Conservation (phyloP, 1,140 invertebrate genomes). For the Asbolus verrucosus region DNA sequence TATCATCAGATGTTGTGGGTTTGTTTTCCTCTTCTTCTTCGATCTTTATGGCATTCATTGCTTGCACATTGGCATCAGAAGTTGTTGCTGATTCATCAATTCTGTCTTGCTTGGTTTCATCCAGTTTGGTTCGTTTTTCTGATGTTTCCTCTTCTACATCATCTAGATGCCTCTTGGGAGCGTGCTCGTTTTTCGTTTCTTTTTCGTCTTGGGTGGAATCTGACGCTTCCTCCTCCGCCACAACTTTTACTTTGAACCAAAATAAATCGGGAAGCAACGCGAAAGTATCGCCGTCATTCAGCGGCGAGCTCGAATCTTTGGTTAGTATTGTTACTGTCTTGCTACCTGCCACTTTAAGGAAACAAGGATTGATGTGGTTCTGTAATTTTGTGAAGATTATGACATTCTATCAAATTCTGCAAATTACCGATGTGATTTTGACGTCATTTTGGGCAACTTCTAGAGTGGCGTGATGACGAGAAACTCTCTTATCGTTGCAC, state of each 20-base stretch:
- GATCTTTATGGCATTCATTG: too few relatives aligned
- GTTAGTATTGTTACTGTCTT: constrained; percentile 49
- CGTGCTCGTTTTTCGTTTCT: background rate
- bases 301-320: constrained; percentile 35
- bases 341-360: constrained; percentile 47
- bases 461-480: constrained; percentile 53
- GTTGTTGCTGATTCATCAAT: background rate
- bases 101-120: background rate
- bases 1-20: too few relatives aligned
- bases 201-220: background rate
- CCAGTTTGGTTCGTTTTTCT: background rate
- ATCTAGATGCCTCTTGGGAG: background rate
- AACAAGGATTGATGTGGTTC: constrained; percentile 56
- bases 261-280: constrained; percentile 52
- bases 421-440: constrained; percentile 50
- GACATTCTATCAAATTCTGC: background rate
- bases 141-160: background rate
- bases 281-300: constrained; percentile 56
- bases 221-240: constrained; percentile 12
- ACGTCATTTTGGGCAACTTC: constrained; percentile 33
- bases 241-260: constrained; percentile 48
- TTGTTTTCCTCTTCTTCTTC: too few relatives aligned
- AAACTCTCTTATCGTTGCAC: constrained; percentile 56
- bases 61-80: too few relatives aligned
- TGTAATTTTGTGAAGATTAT: constrained; percentile 32